phyloP scores from a whole-genome alignment of 2,113 vertebrate genomes.

The Chelonoidis abingdonii region DNA sequence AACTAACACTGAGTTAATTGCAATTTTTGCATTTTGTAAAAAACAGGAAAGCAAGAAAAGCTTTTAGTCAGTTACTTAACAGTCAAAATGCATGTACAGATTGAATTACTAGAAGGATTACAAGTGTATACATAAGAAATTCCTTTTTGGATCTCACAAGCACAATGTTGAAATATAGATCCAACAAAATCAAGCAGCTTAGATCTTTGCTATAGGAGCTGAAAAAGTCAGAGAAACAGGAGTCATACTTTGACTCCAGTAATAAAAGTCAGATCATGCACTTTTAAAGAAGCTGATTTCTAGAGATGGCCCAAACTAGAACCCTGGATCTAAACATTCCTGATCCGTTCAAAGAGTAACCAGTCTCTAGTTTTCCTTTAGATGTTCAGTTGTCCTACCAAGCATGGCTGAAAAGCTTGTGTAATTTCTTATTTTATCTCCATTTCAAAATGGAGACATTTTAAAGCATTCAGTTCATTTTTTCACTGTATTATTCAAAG shows the following conservation, averaged over 20 bases:
- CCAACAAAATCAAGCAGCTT: slow-evolving; percentile 34
- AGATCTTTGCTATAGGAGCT: slow-evolving; percentile 30
- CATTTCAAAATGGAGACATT: not conserved
- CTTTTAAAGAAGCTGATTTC: slow-evolving; percentile 1
- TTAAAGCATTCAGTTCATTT: not conserved
- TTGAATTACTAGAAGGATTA: slow-evolving; percentile 42
- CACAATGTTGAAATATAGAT: slow-evolving; percentile 32
- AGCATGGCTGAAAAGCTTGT: not conserved
- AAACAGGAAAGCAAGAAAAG: not conserved
- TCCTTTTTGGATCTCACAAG: slow-evolving; percentile 49
- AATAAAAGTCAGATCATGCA: slow-evolving; percentile 29
- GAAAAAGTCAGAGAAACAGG: slow-evolving; percentile 35
- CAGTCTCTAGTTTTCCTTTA: not conserved
- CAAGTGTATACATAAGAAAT: slow-evolving; percentile 63
- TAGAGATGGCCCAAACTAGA: not conserved
- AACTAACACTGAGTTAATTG: not conserved
- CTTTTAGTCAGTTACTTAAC: slow-evolving; percentile 15
- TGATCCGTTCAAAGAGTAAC: not conserved
- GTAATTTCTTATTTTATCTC: not conserved
- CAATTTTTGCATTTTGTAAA: slow-evolving; percentile 20
- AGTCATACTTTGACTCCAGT: not conserved
- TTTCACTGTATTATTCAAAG: not conserved
- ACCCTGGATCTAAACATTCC: not conserved
- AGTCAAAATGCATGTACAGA: slow-evolving; percentile 11
- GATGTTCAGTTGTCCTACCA: not conserved